Conservation (phyloP, 1,140 invertebrate species). For the Cydia amplana region DNA sequence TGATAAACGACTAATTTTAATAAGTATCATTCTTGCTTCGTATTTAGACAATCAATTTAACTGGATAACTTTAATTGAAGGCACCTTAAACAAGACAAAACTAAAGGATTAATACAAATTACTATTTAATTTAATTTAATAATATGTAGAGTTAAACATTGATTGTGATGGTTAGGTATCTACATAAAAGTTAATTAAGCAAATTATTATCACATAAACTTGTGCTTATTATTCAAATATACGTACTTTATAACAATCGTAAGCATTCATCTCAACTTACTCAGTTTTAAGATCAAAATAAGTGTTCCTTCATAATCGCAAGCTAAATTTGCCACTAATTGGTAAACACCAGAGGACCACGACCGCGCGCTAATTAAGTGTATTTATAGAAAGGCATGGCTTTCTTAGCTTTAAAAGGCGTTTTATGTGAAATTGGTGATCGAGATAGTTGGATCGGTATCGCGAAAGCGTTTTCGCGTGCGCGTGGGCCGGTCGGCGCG, state of each 20-base stretch:
- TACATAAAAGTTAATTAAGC: neutral
- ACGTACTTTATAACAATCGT: conserved; percentile 14
- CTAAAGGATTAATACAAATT: no score
- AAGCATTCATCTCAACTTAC: conserved; percentile 44
- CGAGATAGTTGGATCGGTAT: conserved; percentile 48
- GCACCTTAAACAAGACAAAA: neutral
- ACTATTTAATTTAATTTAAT: no score
- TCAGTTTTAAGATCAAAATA: conserved; percentile 42
- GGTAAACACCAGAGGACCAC: conserved; percentile 1
- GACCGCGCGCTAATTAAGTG: conserved; percentile 29
- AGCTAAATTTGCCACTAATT: neutral
- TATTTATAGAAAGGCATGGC: conserved; percentile 57
- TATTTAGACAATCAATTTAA: no score
- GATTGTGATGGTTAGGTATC: no score
- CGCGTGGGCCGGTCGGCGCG: conserved; percentile 69
- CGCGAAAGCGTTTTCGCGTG: conserved; percentile 61
- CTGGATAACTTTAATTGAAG: no score
- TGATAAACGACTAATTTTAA: conserved; percentile 47
- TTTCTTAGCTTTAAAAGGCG: conserved; percentile 51
- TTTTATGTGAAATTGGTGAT: conserved; percentile 50
- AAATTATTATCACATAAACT: neutral
- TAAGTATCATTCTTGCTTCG: neutral
- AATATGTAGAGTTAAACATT: no score
- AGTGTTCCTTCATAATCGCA: neutral
- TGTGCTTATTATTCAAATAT: neutral